Percentiles rank a stretch among this genome's conserved stretches.
phyloP scores from a whole-genome alignment of 1,140 invertebrate species.

The Aphelinus certus region DNA sequence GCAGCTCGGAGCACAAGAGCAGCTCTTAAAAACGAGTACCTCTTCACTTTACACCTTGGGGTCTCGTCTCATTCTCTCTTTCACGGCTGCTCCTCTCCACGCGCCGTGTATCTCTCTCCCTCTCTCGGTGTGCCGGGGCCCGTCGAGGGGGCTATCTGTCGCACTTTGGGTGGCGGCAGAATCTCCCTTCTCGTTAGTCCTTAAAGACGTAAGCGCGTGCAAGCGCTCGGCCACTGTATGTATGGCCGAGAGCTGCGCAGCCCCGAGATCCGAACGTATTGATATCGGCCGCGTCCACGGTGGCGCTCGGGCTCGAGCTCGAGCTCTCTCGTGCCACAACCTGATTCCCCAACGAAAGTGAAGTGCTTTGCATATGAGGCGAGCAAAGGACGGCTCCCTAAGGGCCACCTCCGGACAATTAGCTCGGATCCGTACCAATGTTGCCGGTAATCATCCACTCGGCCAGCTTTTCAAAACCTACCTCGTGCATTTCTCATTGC shows the following conservation, averaged over 20 bases:
- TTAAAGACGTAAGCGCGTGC: slow-evolving; percentile 34
- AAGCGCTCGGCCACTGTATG: slow-evolving; percentile 14
- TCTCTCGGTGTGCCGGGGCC: not conserved
- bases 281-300: slow-evolving; percentile 46
- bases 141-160: slow-evolving; percentile 27
- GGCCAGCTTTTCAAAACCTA: too few relatives aligned
- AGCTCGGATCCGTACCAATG: not conserved
- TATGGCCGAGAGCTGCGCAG: slow-evolving; percentile 19
- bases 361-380: slow-evolving; percentile 40
- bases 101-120: not conserved
- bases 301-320: slow-evolving; percentile 27
- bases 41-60: slow-evolving; percentile 38
- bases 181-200: slow-evolving; percentile 57
- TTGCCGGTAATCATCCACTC: too few relatives aligned
- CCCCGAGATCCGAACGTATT: slow-evolving; percentile 47
- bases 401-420: slow-evolving; percentile 15
- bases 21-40: slow-evolving; percentile 35
- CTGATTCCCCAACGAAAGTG: slow-evolving; percentile 29
- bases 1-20: slow-evolving; percentile 2
- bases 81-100: not conserved
- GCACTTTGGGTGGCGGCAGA: slow-evolving; percentile 52
- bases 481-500: too few relatives aligned
- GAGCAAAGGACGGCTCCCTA: slow-evolving; percentile 15
- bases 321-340: not conserved
- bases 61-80: slow-evolving; percentile 3